These are phyloP conservation scores for Alaudala cheleensis DNA, from an alignment of 2,113 vertebrate species.

Conservation along the genomic window DNA sequence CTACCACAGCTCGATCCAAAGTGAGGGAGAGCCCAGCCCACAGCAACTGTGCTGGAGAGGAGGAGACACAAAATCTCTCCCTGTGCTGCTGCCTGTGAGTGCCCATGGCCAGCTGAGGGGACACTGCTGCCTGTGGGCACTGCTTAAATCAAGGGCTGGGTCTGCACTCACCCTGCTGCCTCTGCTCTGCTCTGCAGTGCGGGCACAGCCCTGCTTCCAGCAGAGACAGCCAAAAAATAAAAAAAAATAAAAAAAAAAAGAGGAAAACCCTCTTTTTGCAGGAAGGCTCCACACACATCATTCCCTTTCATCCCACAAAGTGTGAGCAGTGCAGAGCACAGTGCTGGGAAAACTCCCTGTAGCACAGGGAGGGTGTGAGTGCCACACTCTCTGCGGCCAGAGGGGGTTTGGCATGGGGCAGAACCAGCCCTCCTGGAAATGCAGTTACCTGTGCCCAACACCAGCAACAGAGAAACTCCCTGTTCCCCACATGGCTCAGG, in stretches of 20 bases:
- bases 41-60: neutral
- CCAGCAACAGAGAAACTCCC: neutral
- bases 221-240: neutral
- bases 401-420: accelerated
- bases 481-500: accelerated
- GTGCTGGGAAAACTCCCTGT: accelerated
- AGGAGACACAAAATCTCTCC: neutral
- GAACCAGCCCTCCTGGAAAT: neutral
- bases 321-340: neutral
- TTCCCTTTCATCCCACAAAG: accelerated
- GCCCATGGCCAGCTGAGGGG: neutral
- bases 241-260: accelerated
- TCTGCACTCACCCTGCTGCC: accelerated
- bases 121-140: accelerated
- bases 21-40: neutral
- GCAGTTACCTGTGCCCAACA: accelerated
- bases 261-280: neutral
- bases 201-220: neutral
- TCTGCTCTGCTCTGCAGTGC: neutral
- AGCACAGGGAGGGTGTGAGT: neutral
- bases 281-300: accelerated
- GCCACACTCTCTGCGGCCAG: accelerated
- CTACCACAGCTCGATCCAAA: accelerated
- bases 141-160: neutral
- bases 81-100: accelerated